Evolutionary conservation across 2,888 invertebrate genomes (phyloP), one percentile per base, ranked within the genome.

Genomic region (Drosophila buzzatii): DNA sequence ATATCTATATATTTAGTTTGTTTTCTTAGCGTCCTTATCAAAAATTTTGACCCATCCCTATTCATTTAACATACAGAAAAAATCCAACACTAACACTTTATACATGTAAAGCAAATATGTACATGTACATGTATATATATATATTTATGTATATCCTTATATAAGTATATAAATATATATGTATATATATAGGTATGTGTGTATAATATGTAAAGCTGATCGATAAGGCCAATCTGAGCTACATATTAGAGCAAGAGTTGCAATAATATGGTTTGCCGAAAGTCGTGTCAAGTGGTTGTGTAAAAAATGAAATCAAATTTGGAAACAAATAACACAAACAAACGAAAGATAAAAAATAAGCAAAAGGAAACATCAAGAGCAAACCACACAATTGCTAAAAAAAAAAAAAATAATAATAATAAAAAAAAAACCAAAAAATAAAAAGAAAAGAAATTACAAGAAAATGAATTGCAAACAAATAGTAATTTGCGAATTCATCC

Each of bases 211-310:
- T 73, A 58, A 20, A 55, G 12, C 33, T n/a, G 18, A 47, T 41
- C 47, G 39, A 51, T 27, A 27, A 27, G 47, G 58, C 33, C 62
- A 10, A 37, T 52, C 37, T 6, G 51, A 61, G 37, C 37, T 37
- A 37, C 14, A 16, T 37, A 37, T 37, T 37, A 37, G 16, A 37
- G 61, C 57, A 33, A 45, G 37, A 63, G 51, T 62, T 68, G n/a
- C 35, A 39, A 20, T 9, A 33, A 39, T 51, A 66, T 76, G 81
- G 76, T 78, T 88, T 88, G 89, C 83, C 86, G 81, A 82, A 73
- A 76, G 76, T 49, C 53, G 76, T 79, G 76, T 79, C 59, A 59
- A 64, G 78, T 86, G 89, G 85, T 85, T 81, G 84, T 82, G 87
- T 80, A 57, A 52, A 59, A 75, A 77, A 59, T 10, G 16, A 73